A percentile compares a stretch with the other conserved stretches of the same genome.
Evolutionary conservation across 2,113 vertebrate genomes (phyloP).

Genomic region (Burhinus bistriatus): DNA sequence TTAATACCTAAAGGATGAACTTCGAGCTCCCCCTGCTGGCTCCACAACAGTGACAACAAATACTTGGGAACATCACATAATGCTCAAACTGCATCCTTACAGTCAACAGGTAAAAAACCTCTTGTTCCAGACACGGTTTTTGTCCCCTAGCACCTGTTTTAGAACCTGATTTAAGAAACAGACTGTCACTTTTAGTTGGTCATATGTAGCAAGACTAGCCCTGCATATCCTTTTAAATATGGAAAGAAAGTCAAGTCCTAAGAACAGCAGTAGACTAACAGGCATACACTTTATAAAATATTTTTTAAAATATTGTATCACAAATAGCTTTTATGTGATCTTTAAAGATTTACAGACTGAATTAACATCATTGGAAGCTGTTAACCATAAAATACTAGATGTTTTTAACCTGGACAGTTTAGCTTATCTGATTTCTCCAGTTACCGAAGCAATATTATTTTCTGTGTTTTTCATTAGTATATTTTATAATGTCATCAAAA

Average conservation of each 20-base stretch:
- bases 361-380: background rate
- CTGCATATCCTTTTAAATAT: background rate
- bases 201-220: background rate
- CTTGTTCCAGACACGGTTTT: background rate
- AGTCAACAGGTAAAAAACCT: background rate
- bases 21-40: constrained; percentile 38
- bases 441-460: background rate
- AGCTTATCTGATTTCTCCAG: background rate
- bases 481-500: background rate
- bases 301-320: background rate
- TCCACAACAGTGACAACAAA: background rate
- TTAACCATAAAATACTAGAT: background rate
- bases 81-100: background rate
- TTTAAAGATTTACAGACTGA: background rate
- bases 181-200: background rate
- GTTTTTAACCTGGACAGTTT: background rate
- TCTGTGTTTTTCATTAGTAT: background rate
- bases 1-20: background rate
- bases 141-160: background rate
- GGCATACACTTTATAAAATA: background rate
- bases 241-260: background rate
- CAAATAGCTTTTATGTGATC: background rate
- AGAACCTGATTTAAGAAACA: background rate
- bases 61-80: background rate
- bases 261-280: background rate